Evolutionary conservation across 2,113 vertebrate species (phyloP).

Genomic region (Callaeas wilsoni): DNA sequence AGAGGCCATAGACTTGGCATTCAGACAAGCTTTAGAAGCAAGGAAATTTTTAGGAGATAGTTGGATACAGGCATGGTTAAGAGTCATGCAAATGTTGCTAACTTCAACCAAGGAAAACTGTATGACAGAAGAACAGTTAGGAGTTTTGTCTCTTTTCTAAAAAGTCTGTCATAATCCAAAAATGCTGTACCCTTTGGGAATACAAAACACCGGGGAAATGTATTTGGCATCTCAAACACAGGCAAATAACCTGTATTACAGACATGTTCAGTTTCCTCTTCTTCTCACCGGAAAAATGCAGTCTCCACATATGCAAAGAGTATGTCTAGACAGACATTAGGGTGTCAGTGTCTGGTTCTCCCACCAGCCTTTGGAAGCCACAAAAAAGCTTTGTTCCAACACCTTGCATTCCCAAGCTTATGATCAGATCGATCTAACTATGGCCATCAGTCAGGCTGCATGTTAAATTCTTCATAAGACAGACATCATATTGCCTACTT

Average conservation of each 20-base stretch:
- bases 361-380: background rate
- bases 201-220: background rate
- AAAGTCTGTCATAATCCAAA: background rate
- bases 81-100: background rate
- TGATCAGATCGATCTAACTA: background rate
- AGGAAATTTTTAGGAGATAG: background rate
- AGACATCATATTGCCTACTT: background rate
- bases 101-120: background rate
- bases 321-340: background rate
- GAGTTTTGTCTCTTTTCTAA: background rate
- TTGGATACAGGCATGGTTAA: background rate
- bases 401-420: accelerated
- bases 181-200: background rate
- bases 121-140: accelerated
- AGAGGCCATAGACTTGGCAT: background rate
- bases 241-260: background rate
- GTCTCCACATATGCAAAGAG: accelerated
- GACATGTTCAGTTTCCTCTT: background rate
- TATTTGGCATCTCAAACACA: background rate
- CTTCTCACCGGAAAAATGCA: background rate
- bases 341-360: background rate
- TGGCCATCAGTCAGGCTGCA: background rate
- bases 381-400: background rate
- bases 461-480: background rate
- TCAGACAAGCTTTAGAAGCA: background rate